Base-by-base conservation (phyloP, 2,113 vertebrate species). In the Callithrix jacchus region DNA sequence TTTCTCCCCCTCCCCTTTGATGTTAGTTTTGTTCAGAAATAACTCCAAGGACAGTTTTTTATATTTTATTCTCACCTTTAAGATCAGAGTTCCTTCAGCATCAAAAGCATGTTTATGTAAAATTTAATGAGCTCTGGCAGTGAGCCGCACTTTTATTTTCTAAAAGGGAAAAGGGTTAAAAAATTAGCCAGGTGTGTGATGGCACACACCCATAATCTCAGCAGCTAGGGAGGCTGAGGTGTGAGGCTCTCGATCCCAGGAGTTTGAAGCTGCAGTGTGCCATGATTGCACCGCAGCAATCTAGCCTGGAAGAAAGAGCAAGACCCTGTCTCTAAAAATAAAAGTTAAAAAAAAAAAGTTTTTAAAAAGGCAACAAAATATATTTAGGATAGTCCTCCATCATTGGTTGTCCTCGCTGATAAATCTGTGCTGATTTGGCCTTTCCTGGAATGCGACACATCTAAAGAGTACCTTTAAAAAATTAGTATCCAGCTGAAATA, bases 401-500 rank as follows among this genome's bases (percentile, higher is more conserved):
- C 14, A 16, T 68, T 89, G 18, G 11, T 84, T 54, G 64, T 97
- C 12, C 35, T 93, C 30, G 40, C n/a, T 92, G 21, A 61, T 30
- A 58, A 45, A 47, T 82, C 76, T 47, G 40, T 74, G 35, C 47
- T 76, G 42, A 47, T 76, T 86, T 87, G 56, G 11, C 45, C 79
- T 87, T 89, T 83, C 45, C 47, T 66, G 37, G 32, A 52, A n/a
- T 68, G 1, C 64, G 32, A 12, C 42, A 71, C 49, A 85, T 76
- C 64, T 81, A 16, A 95, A 81, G 16, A 35, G 30, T 30, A 84
- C 10, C 70, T 91, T 40, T 71, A 94, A 47, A 47, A 82, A 94
- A 21, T 88, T 71, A 47, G 88, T 94, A 84, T 95, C 91, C 54
- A 91, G 32, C 45, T 84, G n/a, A 49, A 93, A 74, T 94, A 83